Conservation (phyloP, 2,888 invertebrate species). For the Caenorhabditis drosophilae region DNA sequence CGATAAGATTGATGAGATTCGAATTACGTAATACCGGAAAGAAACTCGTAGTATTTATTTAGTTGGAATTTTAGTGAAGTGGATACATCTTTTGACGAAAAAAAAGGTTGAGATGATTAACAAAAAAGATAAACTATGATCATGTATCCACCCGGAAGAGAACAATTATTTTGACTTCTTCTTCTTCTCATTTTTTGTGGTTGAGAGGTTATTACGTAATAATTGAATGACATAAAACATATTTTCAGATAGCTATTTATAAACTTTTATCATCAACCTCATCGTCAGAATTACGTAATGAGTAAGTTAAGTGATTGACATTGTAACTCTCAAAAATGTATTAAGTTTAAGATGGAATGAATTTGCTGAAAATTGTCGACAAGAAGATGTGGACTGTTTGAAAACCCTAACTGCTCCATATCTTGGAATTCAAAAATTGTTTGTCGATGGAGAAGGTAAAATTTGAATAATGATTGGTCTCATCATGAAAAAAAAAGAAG, state of each 20-base stretch:
- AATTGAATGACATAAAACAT: not conserved
- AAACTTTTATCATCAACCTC: conserved; percentile 18
- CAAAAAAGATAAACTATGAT: not conserved
- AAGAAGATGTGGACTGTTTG: conserved; percentile 28
- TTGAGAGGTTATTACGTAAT: not conserved
- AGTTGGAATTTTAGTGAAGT: not conserved
- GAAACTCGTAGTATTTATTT: not conserved
- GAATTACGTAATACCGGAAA: not conserved
- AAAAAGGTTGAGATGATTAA: not conserved
- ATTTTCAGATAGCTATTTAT: conserved; percentile 33
- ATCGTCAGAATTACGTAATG: conserved; percentile 26
- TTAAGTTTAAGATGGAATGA: conserved; percentile 5
- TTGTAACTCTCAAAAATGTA: not conserved
- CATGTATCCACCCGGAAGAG: not conserved
- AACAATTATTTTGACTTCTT: not conserved
- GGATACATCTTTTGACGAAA: not conserved
- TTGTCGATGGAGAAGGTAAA: conserved; percentile 47
- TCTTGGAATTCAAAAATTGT: conserved; percentile 32
- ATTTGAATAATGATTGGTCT: too few relatives aligned
- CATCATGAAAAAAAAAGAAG: not conserved
- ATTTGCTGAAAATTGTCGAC: not conserved
- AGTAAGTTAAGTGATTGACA: conserved; percentile 11
- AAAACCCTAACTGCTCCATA: conserved; percentile 30
- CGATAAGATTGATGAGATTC: not conserved
- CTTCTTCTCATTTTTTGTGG: not conserved